A percentile compares a stretch with the other conserved stretches of the same genome.
Conservation (phyloP, 2,888 invertebrate species). For the Pheosia tremula region DNA sequence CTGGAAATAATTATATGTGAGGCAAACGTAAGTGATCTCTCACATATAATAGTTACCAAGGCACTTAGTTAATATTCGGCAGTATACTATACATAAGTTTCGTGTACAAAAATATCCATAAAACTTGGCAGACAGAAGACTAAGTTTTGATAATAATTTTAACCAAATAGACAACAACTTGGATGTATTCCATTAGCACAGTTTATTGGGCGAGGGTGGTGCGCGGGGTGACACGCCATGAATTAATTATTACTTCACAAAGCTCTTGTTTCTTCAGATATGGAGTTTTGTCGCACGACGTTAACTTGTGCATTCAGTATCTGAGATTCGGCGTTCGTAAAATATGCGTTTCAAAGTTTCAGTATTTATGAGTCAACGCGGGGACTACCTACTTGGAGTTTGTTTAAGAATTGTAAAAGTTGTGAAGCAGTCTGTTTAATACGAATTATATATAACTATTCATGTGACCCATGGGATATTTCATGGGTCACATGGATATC, state of each 20-base stretch:
- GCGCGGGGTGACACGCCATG: slow-evolving; percentile 39
- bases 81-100: slow-evolving; percentile 19
- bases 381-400: not conserved
- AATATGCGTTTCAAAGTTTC: slow-evolving; percentile 27
- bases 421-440: not conserved
- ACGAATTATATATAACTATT: not conserved
- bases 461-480: no score
- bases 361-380: slow-evolving; percentile 20
- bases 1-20: no score
- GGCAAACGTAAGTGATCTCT: no score
- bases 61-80: not conserved
- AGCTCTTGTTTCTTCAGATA: slow-evolving; percentile 49
- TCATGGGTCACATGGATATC: no score
- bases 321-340: slow-evolving; percentile 34
- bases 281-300: slow-evolving; percentile 43
- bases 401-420: not conserved
- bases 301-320: slow-evolving; percentile 30
- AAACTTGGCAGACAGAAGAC: slow-evolving; percentile 15
- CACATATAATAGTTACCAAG: no score
- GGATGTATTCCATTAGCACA: slow-evolving; percentile 23
- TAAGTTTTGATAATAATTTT: slow-evolving; percentile 25
- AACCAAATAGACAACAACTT: slow-evolving; percentile 26
- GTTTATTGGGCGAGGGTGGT: slow-evolving; percentile 16
- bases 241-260: slow-evolving; percentile 60
- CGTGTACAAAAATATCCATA: slow-evolving; percentile 20